These are phyloP conservation scores for Drosophila mayri DNA, from an alignment of 1,140 invertebrate species.

Conservation along the genomic window DNA sequence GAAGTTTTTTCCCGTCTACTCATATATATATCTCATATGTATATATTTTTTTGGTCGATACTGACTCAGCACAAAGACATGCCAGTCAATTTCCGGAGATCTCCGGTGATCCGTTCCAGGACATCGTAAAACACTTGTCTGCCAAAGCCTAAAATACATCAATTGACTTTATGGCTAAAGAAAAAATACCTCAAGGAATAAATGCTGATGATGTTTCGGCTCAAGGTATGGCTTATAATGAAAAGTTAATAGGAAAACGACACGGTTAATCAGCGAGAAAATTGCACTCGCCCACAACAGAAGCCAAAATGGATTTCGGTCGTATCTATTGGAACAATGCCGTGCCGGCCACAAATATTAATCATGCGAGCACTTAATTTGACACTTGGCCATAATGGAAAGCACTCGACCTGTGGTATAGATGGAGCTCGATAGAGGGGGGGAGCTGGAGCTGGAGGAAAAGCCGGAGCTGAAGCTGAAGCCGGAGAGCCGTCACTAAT, in stretches of 20 bases:
- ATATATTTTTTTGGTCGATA: not conserved
- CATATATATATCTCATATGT: not conserved
- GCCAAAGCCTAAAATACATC: conserved; percentile 53
- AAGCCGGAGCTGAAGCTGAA: not conserved
- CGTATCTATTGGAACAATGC: conserved; percentile 49
- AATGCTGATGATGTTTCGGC: conserved; percentile 16
- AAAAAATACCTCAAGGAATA: conserved; percentile 44
- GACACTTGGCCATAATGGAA: conserved; percentile 82
- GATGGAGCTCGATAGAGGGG: not conserved
- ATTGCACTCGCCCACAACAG: conserved; percentile 62
- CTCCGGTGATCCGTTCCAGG: conserved; percentile 30
- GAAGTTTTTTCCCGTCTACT: not conserved
- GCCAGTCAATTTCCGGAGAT: conserved; percentile 32
- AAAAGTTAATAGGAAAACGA: conserved; percentile 78
- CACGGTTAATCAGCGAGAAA: conserved; percentile 76
- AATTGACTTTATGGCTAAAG: conserved; percentile 54
- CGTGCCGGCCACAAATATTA: conserved; percentile 63
- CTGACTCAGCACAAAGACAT: conserved; percentile 36
- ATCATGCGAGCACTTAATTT: conserved; percentile 82
- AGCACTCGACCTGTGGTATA: conserved; percentile 34
- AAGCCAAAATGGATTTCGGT: conserved; percentile 32
- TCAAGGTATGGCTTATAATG: conserved; percentile 46
- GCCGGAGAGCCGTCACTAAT: conserved; percentile 68
- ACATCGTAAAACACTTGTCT: conserved; percentile 38
- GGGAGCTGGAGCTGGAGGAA: not conserved